Base-by-base conservation (phyloP, 2,888 invertebrate species). In the Pyralis farinalis region DNA sequence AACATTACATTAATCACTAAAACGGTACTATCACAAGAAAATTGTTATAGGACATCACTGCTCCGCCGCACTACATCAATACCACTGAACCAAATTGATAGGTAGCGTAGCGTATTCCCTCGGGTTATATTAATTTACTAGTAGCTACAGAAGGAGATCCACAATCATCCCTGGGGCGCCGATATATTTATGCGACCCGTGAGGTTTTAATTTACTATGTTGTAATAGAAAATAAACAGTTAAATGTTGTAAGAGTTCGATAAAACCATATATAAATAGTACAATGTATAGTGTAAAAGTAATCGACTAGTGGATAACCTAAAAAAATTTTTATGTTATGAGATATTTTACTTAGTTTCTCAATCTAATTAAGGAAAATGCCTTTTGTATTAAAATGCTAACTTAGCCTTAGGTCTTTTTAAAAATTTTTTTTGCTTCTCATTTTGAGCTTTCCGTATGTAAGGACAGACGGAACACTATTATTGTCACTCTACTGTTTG, bases 101-200 rank as follows among this genome's bases (percentile, higher is more conserved):
- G 67, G 52, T 57, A 39, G 42, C 45, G 52, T 57, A 39, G 42
- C 45, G 68, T 71, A 75, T 72, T 66, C 80, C 75, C 74, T 40
- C 47, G 67, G 76, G 81, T 71, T 65, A 71, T 76, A 84, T 82
- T 76, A 78, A 81, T 83, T 78, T 81, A 71, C 66, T 69, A 53
- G 73, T 63, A 73, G 72, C 70, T 51, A 59, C 60, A 60, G 68
- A 63, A 76, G 69, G 62, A 68, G 53, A 65, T 70, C 72, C 63
- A 55, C 65, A 67, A 66, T 63, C 65, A 58, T 68, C 82, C 81
- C 73, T 46, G 44, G 65, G 77, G 77, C 69, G 44, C 46, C 53
- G 55, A 55, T 45, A 55, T 74, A 73, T 82, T 80, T 78, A 76
- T 74, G 56, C 61, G 58, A 55, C 74, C 66, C 71, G 41, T 49